Conservation (phyloP, 2,113 vertebrate species). For the Nyctibius bracteatus region DNA sequence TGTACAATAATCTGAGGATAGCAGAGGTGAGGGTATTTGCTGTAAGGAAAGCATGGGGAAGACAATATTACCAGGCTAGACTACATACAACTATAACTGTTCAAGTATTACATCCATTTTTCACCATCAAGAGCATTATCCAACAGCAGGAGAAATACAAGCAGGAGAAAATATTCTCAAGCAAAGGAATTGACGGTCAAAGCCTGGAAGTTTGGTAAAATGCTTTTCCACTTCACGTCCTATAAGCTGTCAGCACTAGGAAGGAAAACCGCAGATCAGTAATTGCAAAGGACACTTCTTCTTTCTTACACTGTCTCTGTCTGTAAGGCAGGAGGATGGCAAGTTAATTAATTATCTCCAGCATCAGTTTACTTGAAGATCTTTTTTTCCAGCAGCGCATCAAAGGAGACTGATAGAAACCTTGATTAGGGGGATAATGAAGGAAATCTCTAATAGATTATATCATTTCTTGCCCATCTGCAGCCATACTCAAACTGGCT, state of each 20-base stretch:
- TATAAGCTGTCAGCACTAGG: conserved; percentile 42
- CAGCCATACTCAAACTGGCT: conserved; percentile 42
- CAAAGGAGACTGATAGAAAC: conserved; percentile 68
- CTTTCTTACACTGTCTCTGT: conserved; percentile 44
- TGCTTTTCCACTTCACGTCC: conserved; percentile 54
- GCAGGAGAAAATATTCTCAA: conserved; percentile 24
- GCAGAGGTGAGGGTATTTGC: neutral
- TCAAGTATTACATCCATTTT: conserved; percentile 43
- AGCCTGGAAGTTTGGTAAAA: conserved; percentile 51
- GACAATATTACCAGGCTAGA: neutral
- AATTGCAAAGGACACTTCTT: conserved; percentile 68
- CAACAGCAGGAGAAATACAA: neutral
- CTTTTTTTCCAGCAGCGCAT: conserved; percentile 55
- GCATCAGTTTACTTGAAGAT: conserved; percentile 71
- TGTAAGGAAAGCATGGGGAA: neutral
- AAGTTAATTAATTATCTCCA: conserved; percentile 74
- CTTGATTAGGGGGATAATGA: conserved; percentile 73
- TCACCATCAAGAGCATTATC: conserved; percentile 3
- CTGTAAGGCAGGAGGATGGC: conserved; percentile 54
- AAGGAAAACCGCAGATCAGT: conserved; percentile 43
- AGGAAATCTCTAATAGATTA: conserved; percentile 71
- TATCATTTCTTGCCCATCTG: conserved; percentile 62
- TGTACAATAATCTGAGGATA: neutral
- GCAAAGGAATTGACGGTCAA: conserved; percentile 18
- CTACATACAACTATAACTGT: neutral